These are phyloP conservation scores for Lepeophtheirus nordmannii DNA, from an alignment of 2,888 invertebrate species.

Conservation along the genomic window DNA sequence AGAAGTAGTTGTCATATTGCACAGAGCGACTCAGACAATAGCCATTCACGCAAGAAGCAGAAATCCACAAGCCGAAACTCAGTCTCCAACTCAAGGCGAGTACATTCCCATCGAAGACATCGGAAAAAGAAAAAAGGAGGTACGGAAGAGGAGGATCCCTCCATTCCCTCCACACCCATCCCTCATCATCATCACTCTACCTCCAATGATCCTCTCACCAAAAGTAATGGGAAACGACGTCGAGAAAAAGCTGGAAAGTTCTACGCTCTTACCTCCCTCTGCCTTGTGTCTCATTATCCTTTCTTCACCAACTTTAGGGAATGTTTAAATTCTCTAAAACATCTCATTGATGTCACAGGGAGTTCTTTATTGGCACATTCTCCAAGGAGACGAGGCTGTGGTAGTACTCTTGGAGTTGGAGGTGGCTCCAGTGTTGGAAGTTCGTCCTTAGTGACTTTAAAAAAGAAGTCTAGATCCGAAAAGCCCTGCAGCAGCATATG, in stretches of 20 bases:
- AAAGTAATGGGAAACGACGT: no score
- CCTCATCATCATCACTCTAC: conserved; percentile 29
- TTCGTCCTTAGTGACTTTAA: no score
- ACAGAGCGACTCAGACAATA: conserved; percentile 8
- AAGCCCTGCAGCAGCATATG: no score
- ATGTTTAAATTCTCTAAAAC: conserved; percentile 85
- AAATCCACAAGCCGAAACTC: no score
- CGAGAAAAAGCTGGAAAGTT: conserved; percentile 45
- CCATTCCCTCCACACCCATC: conserved; percentile 41
- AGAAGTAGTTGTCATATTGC: not conserved
- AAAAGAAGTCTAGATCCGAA: no score
- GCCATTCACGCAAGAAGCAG: not conserved
- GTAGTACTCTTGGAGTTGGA: no score
- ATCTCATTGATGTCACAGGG: conserved; percentile 80
- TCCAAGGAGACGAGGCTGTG: no score
- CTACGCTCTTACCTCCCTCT: conserved; percentile 88
- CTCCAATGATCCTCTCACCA: not conserved
- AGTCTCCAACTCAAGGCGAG: no score
- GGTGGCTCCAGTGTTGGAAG: no score
- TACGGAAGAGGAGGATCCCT: conserved; percentile 32
- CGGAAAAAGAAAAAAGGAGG: conserved; percentile 33
- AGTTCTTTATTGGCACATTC: no score
- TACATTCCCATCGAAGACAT: not conserved
- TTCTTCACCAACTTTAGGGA: conserved; percentile 97
- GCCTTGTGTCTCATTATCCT: conserved; percentile 95